These are phyloP conservation scores for Globicephala melas DNA, from an alignment of 2,113 vertebrate genomes.

Conservation along the genomic window DNA sequence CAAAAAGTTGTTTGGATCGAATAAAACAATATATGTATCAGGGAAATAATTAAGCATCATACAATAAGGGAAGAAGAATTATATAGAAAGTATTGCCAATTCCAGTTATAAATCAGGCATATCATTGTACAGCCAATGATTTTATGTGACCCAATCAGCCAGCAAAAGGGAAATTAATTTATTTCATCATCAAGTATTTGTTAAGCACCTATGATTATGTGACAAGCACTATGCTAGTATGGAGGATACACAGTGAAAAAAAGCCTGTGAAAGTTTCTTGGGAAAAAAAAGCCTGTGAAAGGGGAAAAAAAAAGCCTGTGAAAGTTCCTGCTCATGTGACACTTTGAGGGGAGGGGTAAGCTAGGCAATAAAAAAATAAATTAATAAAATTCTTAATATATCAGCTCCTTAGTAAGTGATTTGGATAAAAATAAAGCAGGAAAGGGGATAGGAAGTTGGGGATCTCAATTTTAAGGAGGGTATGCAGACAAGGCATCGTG, in stretches of 20 bases:
- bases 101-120: not conserved
- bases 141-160: not conserved
- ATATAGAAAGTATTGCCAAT: not conserved
- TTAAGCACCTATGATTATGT: not conserved
- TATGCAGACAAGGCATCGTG: not conserved
- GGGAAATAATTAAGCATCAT: not conserved
- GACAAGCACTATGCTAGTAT: not conserved
- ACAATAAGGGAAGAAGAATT: too few relatives aligned
- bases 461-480: not conserved
- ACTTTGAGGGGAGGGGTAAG: not conserved
- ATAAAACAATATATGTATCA: not conserved
- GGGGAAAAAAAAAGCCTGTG: too few relatives aligned
- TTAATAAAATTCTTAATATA: not conserved
- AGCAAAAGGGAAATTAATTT: not conserved
- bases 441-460: not conserved
- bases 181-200: not conserved
- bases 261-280: not conserved
- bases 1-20: not conserved
- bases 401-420: not conserved
- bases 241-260: not conserved
- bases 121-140: not conserved
- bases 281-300: too few relatives aligned
- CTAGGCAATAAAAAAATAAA: not conserved
- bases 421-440: not conserved
- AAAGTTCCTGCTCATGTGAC: not conserved